Evolutionary conservation across 1,140 invertebrate genomes (phyloP), one percentile per base, ranked within the genome.

Genomic region (Pogonognathellus flavescens): DNA sequence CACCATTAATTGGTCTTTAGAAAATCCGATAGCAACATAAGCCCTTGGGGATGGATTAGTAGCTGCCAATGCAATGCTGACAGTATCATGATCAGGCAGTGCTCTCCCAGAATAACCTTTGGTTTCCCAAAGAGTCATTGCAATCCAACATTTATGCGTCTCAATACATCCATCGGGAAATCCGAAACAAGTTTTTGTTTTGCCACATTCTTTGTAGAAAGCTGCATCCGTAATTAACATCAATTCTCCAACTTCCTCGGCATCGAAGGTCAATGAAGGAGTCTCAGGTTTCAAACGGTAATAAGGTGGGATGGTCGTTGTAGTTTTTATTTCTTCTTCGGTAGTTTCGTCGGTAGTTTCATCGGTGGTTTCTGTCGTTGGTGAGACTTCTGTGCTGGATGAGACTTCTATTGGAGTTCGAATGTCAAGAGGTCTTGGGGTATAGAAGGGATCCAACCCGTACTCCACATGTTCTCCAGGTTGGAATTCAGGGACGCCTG

Each of bases 171-270:
- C 70, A 0, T 50, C 41, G n/a, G 70, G 70, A 76, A 76, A 76
- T 76, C 70, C 70, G n/a, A 76, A 76, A 10, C 70, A 76, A n/a
- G 0, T 49, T 18, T 76, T 76, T n/a, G 41, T 49, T 20, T n/a
- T 49, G 0, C 41, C 70, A 76, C 70, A 76, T 16, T 50, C 41
- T 1, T 10, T 10, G 16, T 76, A 76, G 9, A 76, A 8, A 0
- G 41, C 16, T 14, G 13, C n/a, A 16, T 76, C 49, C 9, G 25
- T 49, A 16, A n/a, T 18, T 31, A 49, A 8, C 70, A 25, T 41
- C 1, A 31, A 31, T 49, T 76, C 7, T 76, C 70, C 70, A 1
- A 76, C 41, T 49, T n/a, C 14, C 0, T 18, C 7, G 10, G 1
- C 16, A 2, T 16, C 6, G 18, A 76, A 49, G 9, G 70, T 5